phyloP scores from a whole-genome alignment of 2,888 invertebrate species.

The Mesochorus sp. region DNA sequence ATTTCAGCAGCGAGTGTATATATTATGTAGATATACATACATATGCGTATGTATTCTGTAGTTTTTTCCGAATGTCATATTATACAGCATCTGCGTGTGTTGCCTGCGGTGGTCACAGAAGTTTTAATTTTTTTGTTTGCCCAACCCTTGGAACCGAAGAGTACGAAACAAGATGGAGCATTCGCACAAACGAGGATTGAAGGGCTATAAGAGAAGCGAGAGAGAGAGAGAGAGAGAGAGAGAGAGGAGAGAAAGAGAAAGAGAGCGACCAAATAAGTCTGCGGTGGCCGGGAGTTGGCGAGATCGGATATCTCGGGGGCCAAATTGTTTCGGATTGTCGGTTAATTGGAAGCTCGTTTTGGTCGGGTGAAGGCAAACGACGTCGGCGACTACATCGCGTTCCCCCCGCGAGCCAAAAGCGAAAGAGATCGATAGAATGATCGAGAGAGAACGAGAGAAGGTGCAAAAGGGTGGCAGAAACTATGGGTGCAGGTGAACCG shows the following conservation, averaged over 20 bases:
- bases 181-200: background rate
- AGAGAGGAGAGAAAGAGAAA: background rate
- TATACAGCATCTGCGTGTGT: background rate
- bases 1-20: too few species aligned
- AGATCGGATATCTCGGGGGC: conserved; percentile 77
- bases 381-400: conserved; percentile 41
- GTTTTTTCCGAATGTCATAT: background rate
- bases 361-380: conserved; percentile 62
- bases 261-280: conserved; percentile 4
- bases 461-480: conserved; percentile 14
- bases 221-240: background rate
- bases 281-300: conserved; percentile 66
- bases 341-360: conserved; percentile 79
- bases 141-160: conserved; percentile 6
- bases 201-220: background rate
- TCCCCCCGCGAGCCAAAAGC: background rate
- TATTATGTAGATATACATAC: too few species aligned
- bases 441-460: background rate
- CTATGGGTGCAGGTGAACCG: conserved; percentile 32
- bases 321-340: conserved; percentile 81
- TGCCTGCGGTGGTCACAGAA: too few species aligned
- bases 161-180: background rate
- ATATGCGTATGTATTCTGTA: background rate
- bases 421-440: conserved; percentile 14
- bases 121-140: background rate